These are phyloP conservation scores for Actinia equina DNA, from an alignment of 64 coral and sea anemone genomes.

Conservation along the genomic window DNA sequence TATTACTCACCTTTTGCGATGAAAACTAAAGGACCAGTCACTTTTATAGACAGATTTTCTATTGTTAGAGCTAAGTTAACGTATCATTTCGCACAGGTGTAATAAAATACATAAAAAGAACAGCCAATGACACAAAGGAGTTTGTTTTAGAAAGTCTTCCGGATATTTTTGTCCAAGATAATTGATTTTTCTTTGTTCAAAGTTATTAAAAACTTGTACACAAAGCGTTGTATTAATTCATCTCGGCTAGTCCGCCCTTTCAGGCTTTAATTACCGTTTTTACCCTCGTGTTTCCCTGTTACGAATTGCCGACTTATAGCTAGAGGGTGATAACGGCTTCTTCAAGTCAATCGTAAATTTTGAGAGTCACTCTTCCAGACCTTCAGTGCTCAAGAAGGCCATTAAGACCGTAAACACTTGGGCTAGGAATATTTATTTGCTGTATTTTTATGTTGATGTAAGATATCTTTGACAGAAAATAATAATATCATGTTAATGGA, in stretches of 20 bases:
- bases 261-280: no score
- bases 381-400: neutral
- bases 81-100: neutral
- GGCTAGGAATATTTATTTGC: neutral
- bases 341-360: neutral
- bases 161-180: neutral
- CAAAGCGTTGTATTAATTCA: neutral
- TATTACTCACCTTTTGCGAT: neutral
- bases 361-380: neutral
- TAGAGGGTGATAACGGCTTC: neutral
- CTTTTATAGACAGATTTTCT: neutral
- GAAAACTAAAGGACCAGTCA: neutral
- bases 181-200: neutral
- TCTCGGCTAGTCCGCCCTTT: neutral
- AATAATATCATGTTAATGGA: neutral
- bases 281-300: no score
- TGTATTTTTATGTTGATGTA: neutral
- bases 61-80: neutral
- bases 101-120: slow-evolving; percentile 14
- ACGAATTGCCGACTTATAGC: neutral
- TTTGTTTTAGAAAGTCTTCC: neutral
- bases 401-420: neutral
- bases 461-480: neutral
- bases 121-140: neutral
- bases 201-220: neutral